A percentile compares a stretch with the other conserved stretches of the same genome.
phyloP scores from a whole-genome alignment of 2,888 invertebrate species.

The Leucozona laternaria region DNA sequence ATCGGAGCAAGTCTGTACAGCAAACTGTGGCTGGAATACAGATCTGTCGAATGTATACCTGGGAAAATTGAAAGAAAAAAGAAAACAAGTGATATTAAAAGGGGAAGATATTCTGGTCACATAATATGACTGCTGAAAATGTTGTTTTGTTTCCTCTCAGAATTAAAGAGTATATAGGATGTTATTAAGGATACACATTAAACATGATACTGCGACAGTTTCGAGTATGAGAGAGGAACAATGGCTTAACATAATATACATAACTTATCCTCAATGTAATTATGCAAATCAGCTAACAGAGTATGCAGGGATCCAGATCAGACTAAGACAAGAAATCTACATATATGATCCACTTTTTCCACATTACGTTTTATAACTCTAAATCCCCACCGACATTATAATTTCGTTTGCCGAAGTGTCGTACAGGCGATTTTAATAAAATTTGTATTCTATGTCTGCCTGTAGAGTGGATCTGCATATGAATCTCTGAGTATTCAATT shows the following conservation, averaged over 20 bases:
- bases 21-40: conserved; percentile 89
- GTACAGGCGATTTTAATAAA: too few relatives aligned
- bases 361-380: not conserved
- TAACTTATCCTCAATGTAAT: not conserved
- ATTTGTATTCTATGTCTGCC: too few relatives aligned
- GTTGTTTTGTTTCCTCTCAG: not conserved
- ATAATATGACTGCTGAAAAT: not conserved
- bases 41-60: conserved; percentile 89
- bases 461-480: too few relatives aligned
- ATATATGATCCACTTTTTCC: not conserved
- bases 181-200: not conserved
- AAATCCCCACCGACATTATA: too few relatives aligned
- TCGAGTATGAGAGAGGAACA: not conserved
- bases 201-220: conserved; percentile 6
- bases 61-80: conserved; percentile 30
- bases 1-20: conserved; percentile 89
- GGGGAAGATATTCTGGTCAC: conserved; percentile 23
- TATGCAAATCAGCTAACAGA: not conserved
- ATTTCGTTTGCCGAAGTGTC: too few relatives aligned
- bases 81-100: conserved; percentile 12
- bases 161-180: not conserved
- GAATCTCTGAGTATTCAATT: too few relatives aligned
- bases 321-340: not conserved
- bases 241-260: not conserved
- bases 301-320: not conserved